phyloP scores from a whole-genome alignment of 1,140 invertebrate species.

The Diorhabda carinulata region DNA sequence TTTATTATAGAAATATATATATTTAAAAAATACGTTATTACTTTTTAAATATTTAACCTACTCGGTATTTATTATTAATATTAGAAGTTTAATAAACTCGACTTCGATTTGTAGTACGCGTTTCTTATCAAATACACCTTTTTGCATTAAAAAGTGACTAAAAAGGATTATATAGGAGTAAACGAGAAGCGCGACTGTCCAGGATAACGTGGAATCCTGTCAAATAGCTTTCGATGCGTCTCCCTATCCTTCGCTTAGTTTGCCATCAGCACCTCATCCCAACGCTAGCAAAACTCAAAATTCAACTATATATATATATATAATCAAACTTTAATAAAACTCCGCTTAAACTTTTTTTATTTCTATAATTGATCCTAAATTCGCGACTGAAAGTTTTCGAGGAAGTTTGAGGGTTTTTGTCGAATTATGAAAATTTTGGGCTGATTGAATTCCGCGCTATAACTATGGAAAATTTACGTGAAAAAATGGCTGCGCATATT shows the following conservation, averaged over 20 bases:
- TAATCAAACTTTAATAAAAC: background rate
- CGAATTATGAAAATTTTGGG: background rate
- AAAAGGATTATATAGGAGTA: slow-evolving; percentile 10
- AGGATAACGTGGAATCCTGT: slow-evolving; percentile 14
- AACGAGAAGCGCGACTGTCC: slow-evolving; percentile 15
- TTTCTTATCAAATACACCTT: no score
- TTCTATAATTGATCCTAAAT: background rate
- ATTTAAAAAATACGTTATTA: no score
- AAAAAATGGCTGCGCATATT: slow-evolving; percentile 26
- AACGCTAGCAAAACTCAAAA: slow-evolving; percentile 15
- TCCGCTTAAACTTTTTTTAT: background rate
- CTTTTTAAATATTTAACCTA: no score
- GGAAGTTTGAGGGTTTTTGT: background rate
- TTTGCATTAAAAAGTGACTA: background rate
- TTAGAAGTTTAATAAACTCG: no score
- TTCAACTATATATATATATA: background rate
- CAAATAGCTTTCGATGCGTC: slow-evolving; percentile 4
- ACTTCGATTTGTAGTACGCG: no score
- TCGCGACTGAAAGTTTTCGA: background rate
- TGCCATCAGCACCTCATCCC: slow-evolving; percentile 17
- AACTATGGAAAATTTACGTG: background rate
- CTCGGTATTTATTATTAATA: no score
- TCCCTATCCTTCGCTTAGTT: slow-evolving; percentile 12
- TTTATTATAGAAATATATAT: no score
- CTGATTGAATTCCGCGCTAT: background rate